Evolutionary conservation across 2,113 vertebrate genomes (phyloP).

Genomic region (Cephalopterus ornatus): DNA sequence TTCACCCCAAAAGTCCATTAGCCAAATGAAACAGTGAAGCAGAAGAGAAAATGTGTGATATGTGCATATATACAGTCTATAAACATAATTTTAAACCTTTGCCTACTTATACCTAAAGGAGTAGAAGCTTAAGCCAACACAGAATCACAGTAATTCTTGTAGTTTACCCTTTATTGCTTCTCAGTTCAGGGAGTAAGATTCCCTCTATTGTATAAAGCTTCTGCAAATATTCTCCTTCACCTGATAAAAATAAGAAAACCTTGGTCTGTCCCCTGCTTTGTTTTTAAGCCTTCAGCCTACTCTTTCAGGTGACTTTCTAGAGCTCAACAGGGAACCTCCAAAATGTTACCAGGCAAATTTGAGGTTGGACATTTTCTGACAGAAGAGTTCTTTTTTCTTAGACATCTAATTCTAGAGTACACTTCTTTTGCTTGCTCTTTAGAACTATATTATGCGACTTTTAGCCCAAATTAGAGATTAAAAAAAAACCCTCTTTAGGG

Average conservation of each 20-base stretch:
- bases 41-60: neutral
- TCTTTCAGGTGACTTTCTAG: neutral
- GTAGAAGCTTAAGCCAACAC: neutral
- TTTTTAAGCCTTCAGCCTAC: neutral
- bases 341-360: neutral
- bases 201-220: neutral
- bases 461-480: neutral
- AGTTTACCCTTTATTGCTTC: neutral
- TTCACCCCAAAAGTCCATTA: neutral
- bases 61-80: neutral
- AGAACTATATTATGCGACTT: neutral
- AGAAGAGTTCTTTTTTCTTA: neutral
- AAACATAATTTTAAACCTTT: neutral
- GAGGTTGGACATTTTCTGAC: neutral
- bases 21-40: neutral
- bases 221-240: neutral
- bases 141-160: neutral
- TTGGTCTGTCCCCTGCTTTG: neutral
- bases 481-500: neutral
- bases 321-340: neutral
- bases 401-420: neutral
- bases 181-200: neutral
- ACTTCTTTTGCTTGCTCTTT: neutral
- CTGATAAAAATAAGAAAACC: neutral
- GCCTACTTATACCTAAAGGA: neutral